These are phyloP conservation scores for Dascyllus trimaculatus DNA, from an alignment of 2,113 vertebrate species.

Conservation along the genomic window DNA sequence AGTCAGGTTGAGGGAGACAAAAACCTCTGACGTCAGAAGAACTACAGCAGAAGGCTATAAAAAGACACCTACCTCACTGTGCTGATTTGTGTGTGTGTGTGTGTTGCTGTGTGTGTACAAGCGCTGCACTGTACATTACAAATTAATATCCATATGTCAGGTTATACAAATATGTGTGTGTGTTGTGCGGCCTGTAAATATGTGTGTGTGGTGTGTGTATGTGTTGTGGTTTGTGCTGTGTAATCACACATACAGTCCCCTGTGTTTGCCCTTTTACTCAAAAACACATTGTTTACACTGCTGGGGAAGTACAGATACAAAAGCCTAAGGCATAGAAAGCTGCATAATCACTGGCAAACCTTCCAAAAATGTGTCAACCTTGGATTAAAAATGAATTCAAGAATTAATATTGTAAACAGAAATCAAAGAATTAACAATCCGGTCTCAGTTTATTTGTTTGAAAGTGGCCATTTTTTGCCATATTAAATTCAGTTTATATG, in stretches of 20 bases:
- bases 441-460: too few species aligned
- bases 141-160: background rate
- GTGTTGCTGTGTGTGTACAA: background rate
- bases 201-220: background rate
- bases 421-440: too few species aligned
- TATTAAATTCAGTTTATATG: background rate
- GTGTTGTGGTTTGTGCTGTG: background rate
- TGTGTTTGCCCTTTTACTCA: background rate
- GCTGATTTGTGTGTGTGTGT: background rate
- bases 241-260: background rate
- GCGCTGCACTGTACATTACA: background rate
- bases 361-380: too few species aligned
- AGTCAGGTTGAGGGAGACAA: constrained; percentile 36
- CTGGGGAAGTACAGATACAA: background rate
- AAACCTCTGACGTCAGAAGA: constrained; percentile 51
- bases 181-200: background rate
- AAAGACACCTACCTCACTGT: constrained; percentile 42
- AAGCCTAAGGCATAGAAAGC: background rate
- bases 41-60: constrained; percentile 56
- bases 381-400: too few species aligned
- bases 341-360: too few species aligned
- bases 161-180: background rate
- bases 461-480: too few species aligned
- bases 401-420: too few species aligned
- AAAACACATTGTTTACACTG: background rate